A percentile compares a stretch with the other conserved stretches of the same genome.
Evolutionary conservation across 2,888 invertebrate species (phyloP).

Genomic region (Panopea generosa): DNA sequence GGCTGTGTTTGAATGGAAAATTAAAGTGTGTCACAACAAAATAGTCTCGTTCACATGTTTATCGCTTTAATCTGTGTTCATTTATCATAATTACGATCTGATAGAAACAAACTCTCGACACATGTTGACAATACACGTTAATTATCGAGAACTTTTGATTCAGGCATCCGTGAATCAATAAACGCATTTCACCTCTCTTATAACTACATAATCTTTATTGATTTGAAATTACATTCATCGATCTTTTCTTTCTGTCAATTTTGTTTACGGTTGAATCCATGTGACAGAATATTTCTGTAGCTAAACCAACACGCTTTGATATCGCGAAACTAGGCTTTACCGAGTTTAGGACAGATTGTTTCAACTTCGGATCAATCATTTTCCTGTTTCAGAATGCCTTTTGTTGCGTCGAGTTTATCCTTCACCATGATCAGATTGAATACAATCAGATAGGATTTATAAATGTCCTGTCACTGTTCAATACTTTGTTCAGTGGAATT

Average conservation of each 20-base stretch:
- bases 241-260: constrained; percentile 28
- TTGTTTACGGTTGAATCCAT: constrained; percentile 16
- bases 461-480: too few relatives aligned
- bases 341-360: not conserved
- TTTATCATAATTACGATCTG: constrained; percentile 43
- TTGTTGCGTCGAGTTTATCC: too few relatives aligned
- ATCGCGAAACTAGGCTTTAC: not conserved
- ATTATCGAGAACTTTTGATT: constrained; percentile 33
- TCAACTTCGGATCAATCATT: constrained; percentile 1
- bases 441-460: too few relatives aligned
- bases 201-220: constrained; percentile 59
- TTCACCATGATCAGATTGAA: too few relatives aligned
- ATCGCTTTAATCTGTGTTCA: constrained; percentile 22
- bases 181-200: constrained; percentile 21
- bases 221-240: constrained; percentile 39
- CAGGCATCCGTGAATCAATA: constrained; percentile 25
- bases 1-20: too few relatives aligned
- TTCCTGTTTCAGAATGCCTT: not conserved
- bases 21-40: too few relatives aligned
- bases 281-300: constrained; percentile 45
- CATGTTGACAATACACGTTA: constrained; percentile 27
- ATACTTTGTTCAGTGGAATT: not conserved
- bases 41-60: not conserved
- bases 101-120: constrained; percentile 25
- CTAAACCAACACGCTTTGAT: constrained; percentile 40